Evolutionary conservation across 2,797 vertebrate species (phyloP), one percentile per base, ranked within the genome.

Genomic region (Hippocampus kuda): DNA sequence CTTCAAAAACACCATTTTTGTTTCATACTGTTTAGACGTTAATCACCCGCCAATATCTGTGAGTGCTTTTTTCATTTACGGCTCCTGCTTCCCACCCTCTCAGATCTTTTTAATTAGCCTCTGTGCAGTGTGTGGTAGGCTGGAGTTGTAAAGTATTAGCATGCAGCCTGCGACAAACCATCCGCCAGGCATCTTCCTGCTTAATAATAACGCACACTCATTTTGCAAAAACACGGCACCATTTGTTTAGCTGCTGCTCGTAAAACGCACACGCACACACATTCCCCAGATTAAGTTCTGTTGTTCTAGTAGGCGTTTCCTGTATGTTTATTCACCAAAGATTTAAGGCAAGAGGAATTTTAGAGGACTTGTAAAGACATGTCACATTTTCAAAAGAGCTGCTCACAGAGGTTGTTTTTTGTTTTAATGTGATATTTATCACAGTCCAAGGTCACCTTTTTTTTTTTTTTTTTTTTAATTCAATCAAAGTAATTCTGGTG

Each of bases 81-180:
- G 65, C 26, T n/a, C n/a, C 62, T 3, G 51, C 51, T 54, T 54
- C 7, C 53, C 53, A 24, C n/a, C 53, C 53, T 13, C 42, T 65
- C 26, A 46, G 63, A 65, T 65, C 63, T 46, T 65, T 16, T 44
- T 65, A 65, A 65, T 65, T 65, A 62, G 53, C 53, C 53, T 22
- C 22, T 11, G 53, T 24, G 22, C 60, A 66, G 24, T 48, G n/a
- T 30, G 8, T 16, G 9, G 44, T 46, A 26, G 42, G 11, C 46
- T 20, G 24, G 48, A 5, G 44, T 22, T 10, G 16, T 42, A 22
- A n/a, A 66, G 26, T 53, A 51, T 51, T 51, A 30, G 65, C 65
- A 66, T 53, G 46, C 44, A 34, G 65, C 65, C 48, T 8, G 48
- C 3, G 20, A n/a, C 24, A 8, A 42, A n/a, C 42, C 6, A 42